A percentile compares a stretch with the other conserved stretches of the same genome.
Conservation (phyloP, 2,797 vertebrate species). For the Benthosema pterotum region DNA sequence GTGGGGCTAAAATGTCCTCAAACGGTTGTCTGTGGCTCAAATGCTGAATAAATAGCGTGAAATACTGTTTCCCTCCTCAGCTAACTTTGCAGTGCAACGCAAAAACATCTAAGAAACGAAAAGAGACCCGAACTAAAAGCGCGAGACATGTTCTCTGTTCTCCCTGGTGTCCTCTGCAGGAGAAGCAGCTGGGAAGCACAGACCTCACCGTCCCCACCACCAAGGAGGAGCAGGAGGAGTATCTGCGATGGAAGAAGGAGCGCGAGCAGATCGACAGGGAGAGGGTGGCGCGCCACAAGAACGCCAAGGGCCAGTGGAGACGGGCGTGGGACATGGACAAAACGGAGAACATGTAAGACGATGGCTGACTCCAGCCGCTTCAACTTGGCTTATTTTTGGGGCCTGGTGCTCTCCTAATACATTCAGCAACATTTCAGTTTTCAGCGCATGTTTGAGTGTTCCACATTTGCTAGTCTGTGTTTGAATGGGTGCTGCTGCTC, state of each 20-base stretch:
- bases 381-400: background rate
- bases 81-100: too few relatives aligned
- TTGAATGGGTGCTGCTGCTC: too few relatives aligned
- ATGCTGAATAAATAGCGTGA: too few relatives aligned
- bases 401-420: too few relatives aligned
- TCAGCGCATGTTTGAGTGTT: too few relatives aligned
- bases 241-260: conserved; percentile 93
- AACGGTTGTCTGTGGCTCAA: too few relatives aligned
- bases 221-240: conserved; percentile 84
- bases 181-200: conserved; percentile 56
- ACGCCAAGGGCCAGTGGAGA: conserved; percentile 95
- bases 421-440: too few relatives aligned
- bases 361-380: background rate
- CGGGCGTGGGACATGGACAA: conserved; percentile 97
- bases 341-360: conserved; percentile 88
- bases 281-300: conserved; percentile 91
- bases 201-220: conserved; percentile 79
- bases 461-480: too few relatives aligned
- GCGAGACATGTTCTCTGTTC: background rate
- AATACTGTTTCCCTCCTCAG: too few relatives aligned
- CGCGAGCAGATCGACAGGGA: conserved; percentile 93
- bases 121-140: background rate
- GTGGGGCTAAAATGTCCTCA: too few relatives aligned
- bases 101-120: conserved; percentile 1
- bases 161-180: conserved; percentile 49